Evolutionary conservation across 1,140 invertebrate genomes (phyloP).

Genomic region (Drosophila bipectinata): DNA sequence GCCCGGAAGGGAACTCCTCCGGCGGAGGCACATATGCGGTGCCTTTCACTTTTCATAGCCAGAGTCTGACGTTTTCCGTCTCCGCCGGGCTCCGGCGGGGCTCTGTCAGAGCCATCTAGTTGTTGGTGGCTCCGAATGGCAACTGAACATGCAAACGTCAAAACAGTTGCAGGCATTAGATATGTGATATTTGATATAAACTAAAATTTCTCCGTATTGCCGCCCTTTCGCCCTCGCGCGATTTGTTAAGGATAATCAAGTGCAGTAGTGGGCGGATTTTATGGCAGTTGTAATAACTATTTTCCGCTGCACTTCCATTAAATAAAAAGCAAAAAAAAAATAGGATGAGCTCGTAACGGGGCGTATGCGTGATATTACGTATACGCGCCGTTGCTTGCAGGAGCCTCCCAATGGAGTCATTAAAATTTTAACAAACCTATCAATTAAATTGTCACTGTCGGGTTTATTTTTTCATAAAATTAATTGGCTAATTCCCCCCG

Average conservation of each 20-base stretch:
- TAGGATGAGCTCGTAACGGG: neutral
- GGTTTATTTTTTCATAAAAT: neutral
- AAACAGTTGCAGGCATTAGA: conserved; percentile 72
- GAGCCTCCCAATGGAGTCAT: neutral
- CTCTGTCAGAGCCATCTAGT: conserved; percentile 60
- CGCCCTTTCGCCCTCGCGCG: conserved; percentile 28
- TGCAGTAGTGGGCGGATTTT: conserved; percentile 23
- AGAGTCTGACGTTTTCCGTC: conserved; percentile 31
- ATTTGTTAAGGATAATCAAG: conserved; percentile 42
- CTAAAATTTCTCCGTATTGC: neutral
- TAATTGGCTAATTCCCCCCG: neutral
- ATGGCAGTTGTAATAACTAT: conserved; percentile 33
- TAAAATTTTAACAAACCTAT: neutral
- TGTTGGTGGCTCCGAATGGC: conserved; percentile 60
- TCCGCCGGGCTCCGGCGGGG: neutral
- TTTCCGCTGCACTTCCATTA: conserved; percentile 25
- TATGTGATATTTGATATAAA: conserved; percentile 46
- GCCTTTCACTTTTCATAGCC: conserved; percentile 44
- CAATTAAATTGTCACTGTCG: conserved; percentile 14
- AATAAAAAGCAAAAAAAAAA: conserved; percentile 1
- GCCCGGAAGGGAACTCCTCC: neutral
- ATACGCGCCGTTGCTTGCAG: conserved; percentile 28
- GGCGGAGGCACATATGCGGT: neutral
- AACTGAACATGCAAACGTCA: conserved; percentile 78
- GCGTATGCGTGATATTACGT: conserved; percentile 63